Base-by-base conservation (phyloP, 2,113 vertebrate species). In the Herpetotheres cachinnans region DNA sequence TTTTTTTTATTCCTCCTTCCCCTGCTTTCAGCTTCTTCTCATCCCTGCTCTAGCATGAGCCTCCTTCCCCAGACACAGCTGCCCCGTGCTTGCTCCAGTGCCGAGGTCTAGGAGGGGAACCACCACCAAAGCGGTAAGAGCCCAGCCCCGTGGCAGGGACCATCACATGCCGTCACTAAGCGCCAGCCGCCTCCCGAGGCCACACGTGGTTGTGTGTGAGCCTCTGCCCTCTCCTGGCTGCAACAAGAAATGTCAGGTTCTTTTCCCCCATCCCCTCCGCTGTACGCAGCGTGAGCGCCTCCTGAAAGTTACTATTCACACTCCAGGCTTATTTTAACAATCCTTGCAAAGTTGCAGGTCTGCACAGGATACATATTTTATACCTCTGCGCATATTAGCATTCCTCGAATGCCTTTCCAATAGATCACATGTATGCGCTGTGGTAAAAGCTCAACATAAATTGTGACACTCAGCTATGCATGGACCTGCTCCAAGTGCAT, bases 151-250 rank as follows among this genome's bases (percentile, higher is more conserved):
- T 7, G 15, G 20, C n/a, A 24, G 58, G 1, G 32, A 13, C 30
- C 42, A 6, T 4, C 7, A 18, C 6, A 18, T 13, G n/a, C 18
- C 66, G 13, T 8, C 66, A 2, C 5, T 7, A 18, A 6, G 5
- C 1, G 4, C 1, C 29, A 11, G 63, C 38, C 40, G 73, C 56
- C 16, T 62, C 61, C 72, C 50, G 52, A 26, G 49, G 32, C 89
- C 87, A 16, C 55, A 0, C 8, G 32, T 2, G 34, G 58, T 7
- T 14, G 47, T 3, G 36, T 4, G 4, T 12, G 47, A 90, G 12
- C 58, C 65, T 54, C 84, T 87, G 95, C 94, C 96, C 96, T 93
- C 97, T 96, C 80, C 92, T 91, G 97, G 92, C 73, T 56, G 65
- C 32, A 76, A 72, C 47, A 25, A 40, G 92, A 30, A 89, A 34